Percentiles rank a stretch among this genome's conserved stretches.
Evolutionary conservation across 2,797 vertebrate species (phyloP).

Genomic region (Bradypodion ventrale): DNA sequence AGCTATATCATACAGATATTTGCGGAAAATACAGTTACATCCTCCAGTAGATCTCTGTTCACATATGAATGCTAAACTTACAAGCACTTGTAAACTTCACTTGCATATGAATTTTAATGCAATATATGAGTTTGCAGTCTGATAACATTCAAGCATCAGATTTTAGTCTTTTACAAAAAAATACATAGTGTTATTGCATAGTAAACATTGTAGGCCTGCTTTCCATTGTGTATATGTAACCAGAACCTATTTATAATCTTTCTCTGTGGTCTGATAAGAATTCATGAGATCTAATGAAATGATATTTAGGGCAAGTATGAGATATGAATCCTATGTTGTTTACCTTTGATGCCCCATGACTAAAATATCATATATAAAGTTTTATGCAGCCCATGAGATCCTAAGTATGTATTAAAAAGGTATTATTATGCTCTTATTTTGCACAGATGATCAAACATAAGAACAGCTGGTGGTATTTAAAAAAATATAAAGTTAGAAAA

Average conservation of each 20-base stretch:
- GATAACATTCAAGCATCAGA: background rate
- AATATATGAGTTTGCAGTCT: background rate
- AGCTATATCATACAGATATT: background rate
- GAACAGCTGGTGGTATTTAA: background rate
- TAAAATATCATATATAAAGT: background rate
- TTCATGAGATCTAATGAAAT: background rate
- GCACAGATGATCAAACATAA: background rate
- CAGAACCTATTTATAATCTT: background rate
- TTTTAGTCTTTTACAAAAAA: background rate
- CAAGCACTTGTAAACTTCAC: background rate
- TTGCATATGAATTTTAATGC: background rate
- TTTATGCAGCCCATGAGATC: background rate
- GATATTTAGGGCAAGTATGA: background rate
- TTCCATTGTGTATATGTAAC: background rate
- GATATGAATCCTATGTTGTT: background rate
- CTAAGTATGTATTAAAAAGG: background rate
- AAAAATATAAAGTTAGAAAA: background rate
- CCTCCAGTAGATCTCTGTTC: background rate
- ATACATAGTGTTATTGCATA: background rate
- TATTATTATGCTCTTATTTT: background rate
- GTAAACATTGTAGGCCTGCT: background rate
- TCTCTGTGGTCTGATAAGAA: conserved; percentile 3
- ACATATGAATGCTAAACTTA: background rate
- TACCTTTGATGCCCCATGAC: conserved; percentile 10
- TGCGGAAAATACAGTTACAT: background rate